Evolutionary conservation across 2,113 vertebrate genomes (phyloP).

Genomic region (Illadopsis cleaveri): DNA sequence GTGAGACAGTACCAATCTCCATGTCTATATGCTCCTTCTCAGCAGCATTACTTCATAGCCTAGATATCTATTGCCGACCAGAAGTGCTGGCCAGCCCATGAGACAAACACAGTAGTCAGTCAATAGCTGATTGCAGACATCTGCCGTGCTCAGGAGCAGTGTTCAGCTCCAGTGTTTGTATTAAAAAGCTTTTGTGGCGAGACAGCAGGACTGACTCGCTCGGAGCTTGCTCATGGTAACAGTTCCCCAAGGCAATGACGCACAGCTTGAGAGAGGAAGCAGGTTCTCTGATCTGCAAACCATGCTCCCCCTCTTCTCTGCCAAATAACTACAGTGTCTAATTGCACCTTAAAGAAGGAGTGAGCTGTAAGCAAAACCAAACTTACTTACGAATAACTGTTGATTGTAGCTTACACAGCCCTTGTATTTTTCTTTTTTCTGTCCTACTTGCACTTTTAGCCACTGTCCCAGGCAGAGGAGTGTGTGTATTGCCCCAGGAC

Average conservation of each 20-base stretch:
- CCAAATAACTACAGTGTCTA: not conserved
- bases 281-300: constrained; percentile 64
- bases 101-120: not conserved
- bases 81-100: not conserved
- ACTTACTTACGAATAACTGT: not conserved
- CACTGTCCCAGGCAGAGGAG: not conserved
- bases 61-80: constrained; percentile 6
- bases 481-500: not conserved
- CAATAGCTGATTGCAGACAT: constrained; percentile 32
- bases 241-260: constrained; percentile 64
- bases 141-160: not conserved
- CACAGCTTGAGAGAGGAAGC: constrained; percentile 40
- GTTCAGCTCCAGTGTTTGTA: constrained; percentile 23
- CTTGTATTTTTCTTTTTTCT: not conserved
- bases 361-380: not conserved
- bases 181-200: constrained; percentile 44
- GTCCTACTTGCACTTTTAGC: not conserved
- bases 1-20: not conserved
- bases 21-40: not conserved
- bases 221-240: constrained; percentile 1
- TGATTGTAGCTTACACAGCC: not conserved
- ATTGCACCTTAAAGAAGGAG: not conserved
- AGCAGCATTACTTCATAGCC: constrained; percentile 45
- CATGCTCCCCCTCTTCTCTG: constrained; percentile 10
- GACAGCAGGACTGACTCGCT: constrained; percentile 49